Percentiles rank a stretch among this genome's conserved stretches.
Conservation (phyloP, 2,888 invertebrate species). For the Drosophila borborema region DNA sequence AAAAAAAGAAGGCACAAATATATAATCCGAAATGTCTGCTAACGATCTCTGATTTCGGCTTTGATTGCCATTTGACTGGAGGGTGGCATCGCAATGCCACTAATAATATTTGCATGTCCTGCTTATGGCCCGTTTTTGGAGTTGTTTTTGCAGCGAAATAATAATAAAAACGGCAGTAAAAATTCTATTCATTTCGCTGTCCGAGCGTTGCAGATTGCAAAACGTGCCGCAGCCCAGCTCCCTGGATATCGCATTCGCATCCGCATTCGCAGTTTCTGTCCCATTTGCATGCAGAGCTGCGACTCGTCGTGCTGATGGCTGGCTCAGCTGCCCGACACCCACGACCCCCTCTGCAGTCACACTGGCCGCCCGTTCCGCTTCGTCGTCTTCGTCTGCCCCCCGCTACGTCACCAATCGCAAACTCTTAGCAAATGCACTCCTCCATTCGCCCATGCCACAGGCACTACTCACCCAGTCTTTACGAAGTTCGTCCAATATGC, state of each 20-base stretch:
- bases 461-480: slow-evolving; percentile 91
- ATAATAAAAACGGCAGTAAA: slow-evolving; percentile 76
- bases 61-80: slow-evolving; percentile 57
- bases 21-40: slow-evolving; percentile 50
- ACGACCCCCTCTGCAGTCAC: background rate
- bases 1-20: background rate
- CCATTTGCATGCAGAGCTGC: slow-evolving; percentile 69
- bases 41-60: slow-evolving; percentile 69
- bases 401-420: slow-evolving; percentile 50
- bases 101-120: slow-evolving; percentile 71
- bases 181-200: slow-evolving; percentile 81
- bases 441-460: slow-evolving; percentile 46
- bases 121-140: slow-evolving; percentile 38
- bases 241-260: slow-evolving; percentile 46
- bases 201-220: slow-evolving; percentile 78
- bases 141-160: slow-evolving; percentile 55
- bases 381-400: background rate
- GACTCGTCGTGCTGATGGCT: slow-evolving; percentile 58
- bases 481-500: slow-evolving; percentile 96
- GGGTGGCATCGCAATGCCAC: slow-evolving; percentile 38
- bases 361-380: background rate
- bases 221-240: slow-evolving; percentile 63
- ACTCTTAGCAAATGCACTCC: slow-evolving; percentile 68
- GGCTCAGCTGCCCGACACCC: slow-evolving; percentile 20
- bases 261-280: slow-evolving; percentile 24